These are phyloP conservation scores for Pocillopora grandis DNA, from an alignment of 92 coral and sea anemone genomes.

Conservation along the genomic window DNA sequence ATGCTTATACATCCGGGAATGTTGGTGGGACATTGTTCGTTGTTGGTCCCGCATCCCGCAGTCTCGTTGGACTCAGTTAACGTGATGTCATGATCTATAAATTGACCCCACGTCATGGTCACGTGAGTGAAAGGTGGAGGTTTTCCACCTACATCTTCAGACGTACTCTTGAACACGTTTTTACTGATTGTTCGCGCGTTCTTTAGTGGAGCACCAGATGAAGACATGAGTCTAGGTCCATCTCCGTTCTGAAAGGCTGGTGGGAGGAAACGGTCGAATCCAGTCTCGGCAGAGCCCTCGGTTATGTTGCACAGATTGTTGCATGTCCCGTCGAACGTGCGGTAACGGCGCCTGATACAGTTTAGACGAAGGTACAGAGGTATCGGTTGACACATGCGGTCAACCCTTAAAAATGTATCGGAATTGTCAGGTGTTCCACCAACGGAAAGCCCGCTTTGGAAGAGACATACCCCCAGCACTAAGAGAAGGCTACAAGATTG, in stretches of 20 bases:
- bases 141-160: not conserved
- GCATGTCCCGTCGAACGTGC: conserved; percentile 40
- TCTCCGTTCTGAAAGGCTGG: not conserved
- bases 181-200: conserved; percentile 14
- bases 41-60: conserved; percentile 6
- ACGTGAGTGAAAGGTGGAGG: conserved; percentile 13
- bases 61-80: not conserved
- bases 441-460: not conserved
- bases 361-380: not conserved
- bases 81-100: conserved; percentile 36
- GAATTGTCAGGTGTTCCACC: not conserved
- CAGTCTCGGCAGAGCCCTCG: conserved; percentile 12
- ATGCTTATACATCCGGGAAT: conserved; percentile 14
- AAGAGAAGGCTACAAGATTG: not conserved
- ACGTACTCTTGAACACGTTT: not conserved
- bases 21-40: not conserved
- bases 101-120: conserved; percentile 40
- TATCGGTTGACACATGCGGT: conserved; percentile 2
- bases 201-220: not conserved
- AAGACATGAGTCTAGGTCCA: not conserved
- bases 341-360: not conserved
- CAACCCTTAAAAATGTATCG: not conserved
- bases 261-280: not conserved
- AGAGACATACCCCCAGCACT: not conserved
- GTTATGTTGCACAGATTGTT: conserved; percentile 30